phyloP scores from a whole-genome alignment of 2,113 vertebrate species.

The Heterocephalus glaber region DNA sequence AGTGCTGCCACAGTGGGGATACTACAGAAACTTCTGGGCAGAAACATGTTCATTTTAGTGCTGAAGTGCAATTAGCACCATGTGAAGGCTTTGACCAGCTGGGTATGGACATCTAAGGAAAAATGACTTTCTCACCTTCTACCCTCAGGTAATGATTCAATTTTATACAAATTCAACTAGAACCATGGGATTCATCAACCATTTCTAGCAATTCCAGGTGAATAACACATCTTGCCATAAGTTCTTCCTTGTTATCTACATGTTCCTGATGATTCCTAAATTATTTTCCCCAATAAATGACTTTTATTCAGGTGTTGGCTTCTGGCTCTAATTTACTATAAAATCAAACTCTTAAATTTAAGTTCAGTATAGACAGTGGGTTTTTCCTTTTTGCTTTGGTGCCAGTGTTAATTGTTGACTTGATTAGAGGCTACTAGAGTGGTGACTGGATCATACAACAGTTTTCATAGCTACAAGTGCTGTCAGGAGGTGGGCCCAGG shows the following conservation, averaged over 20 bases:
- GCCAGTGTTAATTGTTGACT: background rate
- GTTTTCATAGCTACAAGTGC: background rate
- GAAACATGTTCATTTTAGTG: background rate
- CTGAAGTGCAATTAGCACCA: background rate
- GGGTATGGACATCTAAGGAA: background rate
- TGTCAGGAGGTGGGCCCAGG: background rate
- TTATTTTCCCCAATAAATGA: background rate
- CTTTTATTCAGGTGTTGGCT: background rate
- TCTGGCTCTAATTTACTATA: background rate
- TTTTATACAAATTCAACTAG: background rate
- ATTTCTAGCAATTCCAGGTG: background rate
- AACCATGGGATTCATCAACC: background rate
- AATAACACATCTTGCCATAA: background rate
- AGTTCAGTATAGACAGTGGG: background rate
- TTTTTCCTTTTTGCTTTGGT: background rate
- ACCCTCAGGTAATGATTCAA: background rate
- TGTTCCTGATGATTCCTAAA: background rate
- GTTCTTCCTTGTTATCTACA: background rate
- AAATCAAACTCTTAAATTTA: background rate
- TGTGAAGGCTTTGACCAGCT: background rate
- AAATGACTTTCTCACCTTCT: background rate
- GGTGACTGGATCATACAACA: background rate
- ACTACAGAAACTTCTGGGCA: background rate
- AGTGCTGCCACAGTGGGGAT: background rate
- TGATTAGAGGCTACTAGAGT: background rate